phyloP scores from a whole-genome alignment of 2,888 invertebrate species.

The Andrena flavipes region DNA sequence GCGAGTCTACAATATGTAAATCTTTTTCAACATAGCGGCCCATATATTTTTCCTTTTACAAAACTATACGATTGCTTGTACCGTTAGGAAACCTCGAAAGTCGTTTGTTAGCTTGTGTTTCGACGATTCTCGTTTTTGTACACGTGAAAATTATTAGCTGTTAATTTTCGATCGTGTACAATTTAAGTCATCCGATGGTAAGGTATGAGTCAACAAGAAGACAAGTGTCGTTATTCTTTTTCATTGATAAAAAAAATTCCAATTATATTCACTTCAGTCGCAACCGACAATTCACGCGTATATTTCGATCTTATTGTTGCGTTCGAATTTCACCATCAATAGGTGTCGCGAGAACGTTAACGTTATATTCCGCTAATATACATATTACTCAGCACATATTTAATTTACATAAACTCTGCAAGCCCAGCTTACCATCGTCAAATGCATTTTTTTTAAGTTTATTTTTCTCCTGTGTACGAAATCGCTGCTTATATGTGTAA shows the following conservation, averaged over 20 bases:
- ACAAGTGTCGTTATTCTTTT: slow-evolving; percentile 33
- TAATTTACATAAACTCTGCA: slow-evolving; percentile 72
- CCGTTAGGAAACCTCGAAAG: slow-evolving; percentile 59
- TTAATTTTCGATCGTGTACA: slow-evolving; percentile 52
- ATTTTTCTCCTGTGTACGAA: slow-evolving; percentile 61
- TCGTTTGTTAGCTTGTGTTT: slow-evolving; percentile 42
- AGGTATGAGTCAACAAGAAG: slow-evolving; percentile 38
- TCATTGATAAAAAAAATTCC: slow-evolving; percentile 57
- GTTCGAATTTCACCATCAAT: slow-evolving; percentile 49
- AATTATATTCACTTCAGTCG: slow-evolving; percentile 51
- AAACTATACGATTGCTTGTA: slow-evolving; percentile 61
- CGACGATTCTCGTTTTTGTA: slow-evolving; percentile 51
- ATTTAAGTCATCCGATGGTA: slow-evolving; percentile 50
- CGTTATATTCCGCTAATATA: slow-evolving; percentile 66
- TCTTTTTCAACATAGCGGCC: slow-evolving; percentile 32
- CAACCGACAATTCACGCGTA: slow-evolving; percentile 43
- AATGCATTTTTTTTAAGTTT: slow-evolving; percentile 68
- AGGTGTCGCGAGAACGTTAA: slow-evolving; percentile 51
- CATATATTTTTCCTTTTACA: slow-evolving; percentile 53
- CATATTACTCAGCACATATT: slow-evolving; percentile 67
- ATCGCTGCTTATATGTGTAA: slow-evolving; percentile 71
- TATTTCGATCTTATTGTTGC: slow-evolving; percentile 37
- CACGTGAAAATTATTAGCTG: slow-evolving; percentile 54
- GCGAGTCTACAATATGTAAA: slow-evolving; percentile 28
- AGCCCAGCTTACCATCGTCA: slow-evolving; percentile 76